These are phyloP conservation scores for Coenonympha arcania DNA, from an alignment of 2,888 invertebrate genomes.

Conservation along the genomic window DNA sequence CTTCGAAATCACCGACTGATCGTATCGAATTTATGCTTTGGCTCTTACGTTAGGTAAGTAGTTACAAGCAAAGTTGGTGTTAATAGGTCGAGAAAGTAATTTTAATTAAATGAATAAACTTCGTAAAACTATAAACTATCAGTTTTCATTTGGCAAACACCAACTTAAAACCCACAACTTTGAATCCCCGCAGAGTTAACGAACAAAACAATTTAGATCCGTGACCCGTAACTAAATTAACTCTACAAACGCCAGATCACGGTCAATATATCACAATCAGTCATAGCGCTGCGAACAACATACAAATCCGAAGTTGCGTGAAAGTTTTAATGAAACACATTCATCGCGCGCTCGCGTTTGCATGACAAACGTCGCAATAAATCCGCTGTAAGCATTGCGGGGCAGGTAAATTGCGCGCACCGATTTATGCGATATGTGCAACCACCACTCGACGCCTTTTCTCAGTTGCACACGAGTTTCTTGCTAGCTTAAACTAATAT, in stretches of 20 bases:
- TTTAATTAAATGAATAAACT: too few species aligned
- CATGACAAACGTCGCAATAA: slow-evolving; percentile 39
- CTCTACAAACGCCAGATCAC: slow-evolving; percentile 4
- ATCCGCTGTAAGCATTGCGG: slow-evolving; percentile 22
- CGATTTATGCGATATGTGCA: neutral
- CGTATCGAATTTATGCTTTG: too few species aligned
- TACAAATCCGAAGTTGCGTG: slow-evolving; percentile 22
- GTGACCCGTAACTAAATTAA: slow-evolving; percentile 9
- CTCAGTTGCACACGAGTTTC: neutral
- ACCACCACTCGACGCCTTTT: neutral
- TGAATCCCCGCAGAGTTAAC: neutral
- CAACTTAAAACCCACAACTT: neutral
- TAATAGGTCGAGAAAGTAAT: too few species aligned
- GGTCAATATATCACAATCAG: slow-evolving; percentile 17
- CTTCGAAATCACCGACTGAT: too few species aligned
- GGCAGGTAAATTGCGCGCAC: neutral
- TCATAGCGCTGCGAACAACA: too few species aligned
- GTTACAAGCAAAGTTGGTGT: too few species aligned
- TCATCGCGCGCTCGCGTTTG: slow-evolving; percentile 31
- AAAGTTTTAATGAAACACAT: slow-evolving; percentile 38
- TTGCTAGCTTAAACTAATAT: too few species aligned
- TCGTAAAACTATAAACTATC: neutral
- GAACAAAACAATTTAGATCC: neutral
- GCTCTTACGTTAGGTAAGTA: too few species aligned
- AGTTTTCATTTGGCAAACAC: neutral